phyloP scores from a whole-genome alignment of 2,888 invertebrate species.

The Oscheius myriophilus region DNA sequence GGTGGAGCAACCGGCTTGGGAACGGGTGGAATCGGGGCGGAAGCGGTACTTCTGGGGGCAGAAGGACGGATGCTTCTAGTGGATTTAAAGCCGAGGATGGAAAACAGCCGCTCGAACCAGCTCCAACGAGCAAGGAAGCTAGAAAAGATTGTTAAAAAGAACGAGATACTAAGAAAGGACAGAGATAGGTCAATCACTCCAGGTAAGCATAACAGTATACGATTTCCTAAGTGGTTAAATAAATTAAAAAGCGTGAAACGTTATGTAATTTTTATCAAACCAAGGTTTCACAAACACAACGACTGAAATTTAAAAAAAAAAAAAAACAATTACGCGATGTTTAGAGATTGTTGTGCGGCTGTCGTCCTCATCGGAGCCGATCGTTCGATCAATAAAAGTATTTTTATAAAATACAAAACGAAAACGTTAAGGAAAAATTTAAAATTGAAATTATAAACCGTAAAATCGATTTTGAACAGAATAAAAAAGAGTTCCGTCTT shows the following conservation, averaged over 20 bases:
- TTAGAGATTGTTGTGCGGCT: constrained; percentile 9
- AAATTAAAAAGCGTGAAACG: constrained; percentile 11
- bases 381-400: constrained; percentile 19
- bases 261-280: not conserved
- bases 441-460: no score
- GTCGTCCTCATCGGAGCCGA: constrained; percentile 4
- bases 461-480: no score
- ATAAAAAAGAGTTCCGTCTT: no score
- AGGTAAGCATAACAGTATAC: not conserved
- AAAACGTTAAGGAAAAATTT: no score
- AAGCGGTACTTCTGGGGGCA: not conserved
- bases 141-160: not conserved
- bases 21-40: constrained; percentile 5
- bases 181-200: not conserved
- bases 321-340: constrained; percentile 21
- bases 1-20: constrained; percentile 7
- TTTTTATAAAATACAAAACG: no score
- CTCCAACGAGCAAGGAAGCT: constrained; percentile 19
- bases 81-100: constrained; percentile 14
- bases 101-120: constrained; percentile 20
- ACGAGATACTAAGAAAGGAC: not conserved
- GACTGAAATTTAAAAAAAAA: not conserved
- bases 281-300: constrained; percentile 16
- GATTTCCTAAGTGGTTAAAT: not conserved
- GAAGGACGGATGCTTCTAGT: constrained; percentile 8